Base-by-base conservation (phyloP, 2,113 vertebrate genomes). In the Eurypyga helias region DNA sequence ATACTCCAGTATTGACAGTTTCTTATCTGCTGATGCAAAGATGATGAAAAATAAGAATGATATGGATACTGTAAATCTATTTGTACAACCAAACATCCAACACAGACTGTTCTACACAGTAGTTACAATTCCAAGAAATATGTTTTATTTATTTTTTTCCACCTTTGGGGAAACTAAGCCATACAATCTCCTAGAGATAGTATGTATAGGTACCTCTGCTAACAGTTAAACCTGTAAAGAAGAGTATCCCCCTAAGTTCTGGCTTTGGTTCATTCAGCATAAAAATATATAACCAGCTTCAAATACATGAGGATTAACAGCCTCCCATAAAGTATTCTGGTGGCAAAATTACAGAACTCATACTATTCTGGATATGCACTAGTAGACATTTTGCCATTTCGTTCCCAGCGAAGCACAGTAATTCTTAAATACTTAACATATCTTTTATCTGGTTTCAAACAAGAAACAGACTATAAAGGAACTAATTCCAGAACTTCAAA, bases 401-500 rank as follows among this genome's bases (percentile, higher is more conserved):
- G 49, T 89, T 67, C 60, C 41, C 34, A 33, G 7, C 36, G 25
- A 52, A 84, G 49, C 19, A 45, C 9, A 29, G 60, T 18, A 70
- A 87, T 34, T 55, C 36, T 60, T 81, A 97, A 94, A 86, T 46
- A 90, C 29, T 60, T 82, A 64, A 89, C 0, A 0, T 52, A 97
- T 65, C 75, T 88, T 72, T 75, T 79, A 88, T 79, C 45, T 55
- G 23, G 33, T 90, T 96, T 95, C 83, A 92, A 88, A 96, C 83
- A 94, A 96, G 87, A 93, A 85, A 91, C 13, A 88, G 38, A 95
- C 65, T 87, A 60, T 58, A 78, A 90, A 81, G 77, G 86, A 98
- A 97, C 92, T 60, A 93, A 58, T 96, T 96, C 79, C 93, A 96
- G 96, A 91, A 90, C 90, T 93, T 94, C 84, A 93, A 95, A 91